Base-by-base conservation (phyloP, 2,113 vertebrate genomes). In the Phylloscopus whistleri region DNA sequence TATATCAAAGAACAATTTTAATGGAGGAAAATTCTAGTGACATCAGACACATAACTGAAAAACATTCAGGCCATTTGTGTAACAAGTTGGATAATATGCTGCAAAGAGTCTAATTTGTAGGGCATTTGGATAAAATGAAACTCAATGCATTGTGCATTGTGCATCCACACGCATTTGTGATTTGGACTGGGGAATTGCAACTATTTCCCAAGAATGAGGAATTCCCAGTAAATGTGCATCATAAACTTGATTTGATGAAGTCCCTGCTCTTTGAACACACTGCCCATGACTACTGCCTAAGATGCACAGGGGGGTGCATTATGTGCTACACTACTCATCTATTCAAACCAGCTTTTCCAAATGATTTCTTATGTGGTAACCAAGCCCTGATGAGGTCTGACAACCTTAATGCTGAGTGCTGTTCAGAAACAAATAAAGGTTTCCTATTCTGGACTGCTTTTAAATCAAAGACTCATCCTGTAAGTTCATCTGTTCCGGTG, bases 241-340 rank as follows among this genome's bases (percentile, higher is more conserved):
- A 66, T 31, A 44, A 80, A 56, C 16, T 41, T 0, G 0, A 16
- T 64, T 74, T 67, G 13, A n/a, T 55, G 58, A 70, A 63, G 14
- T 35, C 8, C 9, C 6, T 75, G 28, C 5, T 48, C 20, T 78
- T 63, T 51, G 30, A 48, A 37, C 10, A 27, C 28, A 4, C 26
- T 1, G 2, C 24, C 28, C n/a, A 16, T 30, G 0, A 0, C 31
- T 43, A 15, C 33, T 84, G 27, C 41, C 13, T 4, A 1, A 35
- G 23, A 41, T 55, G 18, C 27, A 63, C 55, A 56, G 53, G 52
- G 63, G 62, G 28, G 31, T 49, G 23, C 21, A 11, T 73, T 39
- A 11, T 41, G 17, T 0, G 2, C 18, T 84, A 17, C 2, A 10
- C 24, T 44, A 7, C 15, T 73, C 27, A 53, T 67, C 35, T 82